Base-by-base conservation (phyloP, 2,888 invertebrate species). In the Zygothrica quintamaculata region DNA sequence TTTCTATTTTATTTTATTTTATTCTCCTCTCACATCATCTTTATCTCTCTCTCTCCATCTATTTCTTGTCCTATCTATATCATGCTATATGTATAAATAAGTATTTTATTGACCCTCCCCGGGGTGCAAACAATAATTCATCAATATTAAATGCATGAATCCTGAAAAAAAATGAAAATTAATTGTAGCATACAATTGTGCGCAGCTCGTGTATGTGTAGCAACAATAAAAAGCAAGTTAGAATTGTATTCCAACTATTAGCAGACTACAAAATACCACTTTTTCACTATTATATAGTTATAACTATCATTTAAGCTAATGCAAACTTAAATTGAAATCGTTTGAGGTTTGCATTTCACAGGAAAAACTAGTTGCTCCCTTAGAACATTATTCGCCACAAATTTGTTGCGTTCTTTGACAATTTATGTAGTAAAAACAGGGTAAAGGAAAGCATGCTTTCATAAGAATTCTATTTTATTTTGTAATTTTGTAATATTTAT, bases 101-200 rank as follows among this genome's bases (percentile, higher is more conserved):
- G 11, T 36, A 36, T 48, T 61, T 57, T 53, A 67, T 61, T 73
- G 55, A 13, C 46, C 26, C 22, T 61, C 52, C 39, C 47, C 33
- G 8, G 33, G 64, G 9, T 34, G 25, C 36, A 15, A 16, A 60
- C 59, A 67, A 77, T 77, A 66, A 70, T 70, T 76, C 46, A 76
- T 76, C 70, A 74, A 59, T 59, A 60, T 65, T 60, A 64, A 57
- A 60, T 59, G 42, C 29, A 40, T 18, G 50, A 40, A 29, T 64
- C 50, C 55, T 18, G 18, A 61, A 65, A 65, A 34, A 34, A 33
- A 65, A 40, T 15, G 36, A 25, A 51, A 40, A 65, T 60, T 65
- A 53, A 66, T 75, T 75, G 59, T 34, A 36, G 13, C 46, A 26
- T 31, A 13, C 42, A 48, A 42, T 26, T 47, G 26, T 26, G 37